phyloP scores from a whole-genome alignment of 1,140 invertebrate species.

The Globodera ellingtonae region DNA sequence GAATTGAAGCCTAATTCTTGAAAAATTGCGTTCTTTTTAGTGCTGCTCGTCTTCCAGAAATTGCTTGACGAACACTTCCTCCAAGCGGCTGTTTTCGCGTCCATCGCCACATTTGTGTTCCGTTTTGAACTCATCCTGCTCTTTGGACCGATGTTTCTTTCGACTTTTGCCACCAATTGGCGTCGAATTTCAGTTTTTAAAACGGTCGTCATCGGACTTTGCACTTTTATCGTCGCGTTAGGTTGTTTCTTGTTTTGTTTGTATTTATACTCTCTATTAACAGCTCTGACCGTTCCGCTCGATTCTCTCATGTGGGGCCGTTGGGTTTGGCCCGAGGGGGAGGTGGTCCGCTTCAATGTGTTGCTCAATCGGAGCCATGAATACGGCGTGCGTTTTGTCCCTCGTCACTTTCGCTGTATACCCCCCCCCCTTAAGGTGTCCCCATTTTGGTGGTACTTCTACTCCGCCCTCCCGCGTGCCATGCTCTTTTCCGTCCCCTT shows the following conservation, averaged over 20 bases:
- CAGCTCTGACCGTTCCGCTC: slow-evolving; percentile 77
- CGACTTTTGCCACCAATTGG: slow-evolving; percentile 73
- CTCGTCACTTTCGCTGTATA: background rate
- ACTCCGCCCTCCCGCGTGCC: slow-evolving; percentile 88
- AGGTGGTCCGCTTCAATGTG: slow-evolving; percentile 91
- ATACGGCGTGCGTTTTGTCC: slow-evolving; percentile 79
- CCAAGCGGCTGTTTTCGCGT: slow-evolving; percentile 81
- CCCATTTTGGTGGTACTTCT: slow-evolving; percentile 97
- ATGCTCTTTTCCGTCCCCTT: slow-evolving; percentile 80
- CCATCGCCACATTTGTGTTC: slow-evolving; percentile 85
- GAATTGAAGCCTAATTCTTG: slow-evolving; percentile 11
- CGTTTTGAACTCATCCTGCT: slow-evolving; percentile 84
- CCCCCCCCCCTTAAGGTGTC: slow-evolving; percentile 32
- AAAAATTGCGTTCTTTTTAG: slow-evolving; percentile 71
- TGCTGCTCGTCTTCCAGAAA: slow-evolving; percentile 79
- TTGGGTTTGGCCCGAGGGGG: slow-evolving; percentile 91
- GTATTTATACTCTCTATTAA: background rate
- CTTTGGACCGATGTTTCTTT: slow-evolving; percentile 81
- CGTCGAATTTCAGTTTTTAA: slow-evolving; percentile 68
- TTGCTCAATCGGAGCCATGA: slow-evolving; percentile 89
- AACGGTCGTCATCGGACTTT: slow-evolving; percentile 73
- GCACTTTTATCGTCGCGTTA: slow-evolving; percentile 69
- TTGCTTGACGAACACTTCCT: slow-evolving; percentile 80
- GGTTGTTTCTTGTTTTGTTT: slow-evolving; percentile 55
- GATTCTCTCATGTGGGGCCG: slow-evolving; percentile 92